Conservation (phyloP, 2,113 vertebrate genomes). For the Cercocebus atys region DNA sequence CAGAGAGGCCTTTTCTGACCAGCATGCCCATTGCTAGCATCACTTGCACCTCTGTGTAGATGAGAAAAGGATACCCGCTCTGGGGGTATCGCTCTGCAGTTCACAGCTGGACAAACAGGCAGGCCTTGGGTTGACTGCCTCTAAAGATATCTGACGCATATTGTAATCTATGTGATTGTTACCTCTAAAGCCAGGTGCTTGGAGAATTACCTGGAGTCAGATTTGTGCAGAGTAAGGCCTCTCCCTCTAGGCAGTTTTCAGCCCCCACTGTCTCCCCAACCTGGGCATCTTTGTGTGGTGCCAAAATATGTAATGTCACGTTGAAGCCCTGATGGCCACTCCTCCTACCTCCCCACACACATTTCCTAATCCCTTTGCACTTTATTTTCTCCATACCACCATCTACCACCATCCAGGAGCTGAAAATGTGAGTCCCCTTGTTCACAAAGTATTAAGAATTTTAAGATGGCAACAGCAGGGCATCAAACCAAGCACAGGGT, state of each 20-base stretch:
- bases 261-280: accelerated
- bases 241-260: neutral
- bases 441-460: neutral
- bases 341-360: too few species aligned
- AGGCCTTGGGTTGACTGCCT: neutral
- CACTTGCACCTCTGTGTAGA: neutral
- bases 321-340: neutral
- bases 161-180: neutral
- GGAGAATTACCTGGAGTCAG: neutral
- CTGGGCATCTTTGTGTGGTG: neutral
- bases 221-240: neutral
- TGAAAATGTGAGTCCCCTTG: neutral
- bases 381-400: neutral
- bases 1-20: neutral
- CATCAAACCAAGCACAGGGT: neutral
- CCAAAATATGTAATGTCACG: too few species aligned
- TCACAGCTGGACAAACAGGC: neutral
- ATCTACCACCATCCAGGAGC: neutral
- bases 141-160: neutral
- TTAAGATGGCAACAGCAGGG: neutral
- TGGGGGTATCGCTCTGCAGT: neutral
- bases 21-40: neutral
- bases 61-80: neutral
- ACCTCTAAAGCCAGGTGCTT: neutral
- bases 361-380: neutral